Percentiles rank a stretch among this genome's conserved stretches.
Evolutionary conservation across 2,797 vertebrate genomes (phyloP).

Genomic region (Chelidonichthys spinosus): DNA sequence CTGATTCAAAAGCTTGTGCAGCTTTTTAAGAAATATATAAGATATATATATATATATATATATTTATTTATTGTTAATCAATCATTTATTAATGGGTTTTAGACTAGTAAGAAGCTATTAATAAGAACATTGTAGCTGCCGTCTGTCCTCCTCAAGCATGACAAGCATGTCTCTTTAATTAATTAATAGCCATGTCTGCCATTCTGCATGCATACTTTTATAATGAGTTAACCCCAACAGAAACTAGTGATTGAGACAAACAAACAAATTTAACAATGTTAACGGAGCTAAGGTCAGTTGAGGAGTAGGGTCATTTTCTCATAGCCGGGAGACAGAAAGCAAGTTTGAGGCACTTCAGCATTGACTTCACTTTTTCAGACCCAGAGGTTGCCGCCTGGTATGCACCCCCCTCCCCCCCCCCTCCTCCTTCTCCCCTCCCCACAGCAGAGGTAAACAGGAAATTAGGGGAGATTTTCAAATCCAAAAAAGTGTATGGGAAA

Average conservation of each 20-base stretch:
- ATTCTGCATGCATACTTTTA: too few relatives aligned
- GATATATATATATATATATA: too few relatives aligned
- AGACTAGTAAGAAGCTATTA: not conserved
- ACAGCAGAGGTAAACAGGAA: not conserved
- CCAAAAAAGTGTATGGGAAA: not conserved
- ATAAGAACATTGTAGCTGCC: not conserved
- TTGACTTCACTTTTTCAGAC: too few relatives aligned
- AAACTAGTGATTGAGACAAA: too few relatives aligned
- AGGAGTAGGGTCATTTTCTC: too few relatives aligned
- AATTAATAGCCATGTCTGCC: too few relatives aligned
- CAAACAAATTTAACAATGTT: too few relatives aligned
- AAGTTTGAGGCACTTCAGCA: too few relatives aligned
- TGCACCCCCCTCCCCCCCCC: not conserved
- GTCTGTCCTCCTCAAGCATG: not conserved
- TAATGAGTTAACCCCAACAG: too few relatives aligned
- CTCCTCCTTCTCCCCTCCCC: not conserved
- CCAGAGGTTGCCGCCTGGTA: too few relatives aligned
- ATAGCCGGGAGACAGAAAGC: too few relatives aligned
- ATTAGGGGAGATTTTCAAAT: not conserved
- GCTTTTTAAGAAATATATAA: not conserved
- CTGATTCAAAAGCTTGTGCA: slow-evolving; percentile 1
- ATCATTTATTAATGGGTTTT: not conserved
- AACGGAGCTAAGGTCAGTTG: too few relatives aligned
- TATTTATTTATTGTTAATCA: not conserved
- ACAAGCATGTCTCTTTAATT: not conserved